phyloP scores from a whole-genome alignment of 1,140 invertebrate genomes.

The Calliphora vicina region DNA sequence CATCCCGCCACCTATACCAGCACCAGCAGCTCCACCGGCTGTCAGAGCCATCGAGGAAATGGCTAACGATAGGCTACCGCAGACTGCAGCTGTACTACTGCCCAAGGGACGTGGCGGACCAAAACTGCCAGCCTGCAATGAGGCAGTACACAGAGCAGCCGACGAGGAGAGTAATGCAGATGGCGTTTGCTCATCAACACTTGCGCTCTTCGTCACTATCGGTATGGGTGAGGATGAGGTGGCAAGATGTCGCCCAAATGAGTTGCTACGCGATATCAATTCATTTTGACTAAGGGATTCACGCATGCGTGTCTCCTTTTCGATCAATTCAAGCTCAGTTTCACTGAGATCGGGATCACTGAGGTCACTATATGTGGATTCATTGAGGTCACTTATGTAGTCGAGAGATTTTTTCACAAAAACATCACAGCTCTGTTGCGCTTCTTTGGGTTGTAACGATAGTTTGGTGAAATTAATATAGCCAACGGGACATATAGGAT shows the following conservation, averaged over 20 bases:
- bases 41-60: conserved; percentile 49
- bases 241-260: conserved; percentile 58
- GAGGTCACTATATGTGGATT: conserved; percentile 70
- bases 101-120: conserved; percentile 47
- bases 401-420: conserved; percentile 68
- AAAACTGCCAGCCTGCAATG: conserved; percentile 45
- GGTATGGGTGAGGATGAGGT: conserved; percentile 60
- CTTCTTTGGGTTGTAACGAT: conserved; percentile 72
- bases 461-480: conserved; percentile 89
- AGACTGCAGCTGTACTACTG: conserved; percentile 59
- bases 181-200: conserved; percentile 57
- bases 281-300: conserved; percentile 60
- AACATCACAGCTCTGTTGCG: conserved; percentile 48
- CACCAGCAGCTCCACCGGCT: conserved; percentile 46
- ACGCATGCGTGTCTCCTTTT: conserved; percentile 63
- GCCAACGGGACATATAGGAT: conserved; percentile 91
- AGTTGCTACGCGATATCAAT: conserved; percentile 59
- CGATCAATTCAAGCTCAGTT: conserved; percentile 68
- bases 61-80: conserved; percentile 59
- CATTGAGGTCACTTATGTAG: conserved; percentile 69
- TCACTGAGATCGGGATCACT: conserved; percentile 70
- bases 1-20: conserved; percentile 41
- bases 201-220: conserved; percentile 62
- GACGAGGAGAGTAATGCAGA: conserved; percentile 32
- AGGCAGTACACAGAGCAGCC: conserved; percentile 37